Percentiles rank a stretch among this genome's conserved stretches.
These are phyloP conservation scores for Nestor notabilis DNA, from an alignment of 2,113 vertebrate genomes.

Conservation along the genomic window DNA sequence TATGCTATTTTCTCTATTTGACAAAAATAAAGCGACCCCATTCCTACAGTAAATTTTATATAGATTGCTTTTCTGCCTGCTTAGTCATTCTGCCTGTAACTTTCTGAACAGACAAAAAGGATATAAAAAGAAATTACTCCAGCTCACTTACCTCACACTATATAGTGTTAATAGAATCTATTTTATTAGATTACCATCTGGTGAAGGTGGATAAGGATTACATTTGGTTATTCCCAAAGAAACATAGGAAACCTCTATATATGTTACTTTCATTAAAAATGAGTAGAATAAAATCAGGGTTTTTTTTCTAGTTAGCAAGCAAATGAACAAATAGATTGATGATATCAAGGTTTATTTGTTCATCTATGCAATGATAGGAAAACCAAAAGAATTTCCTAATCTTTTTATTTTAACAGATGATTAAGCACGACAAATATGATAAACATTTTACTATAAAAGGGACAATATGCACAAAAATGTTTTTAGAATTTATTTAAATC, in stretches of 20 bases:
- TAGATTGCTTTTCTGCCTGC: constrained; percentile 33
- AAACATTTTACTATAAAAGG: not conserved
- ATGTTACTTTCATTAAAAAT: not conserved
- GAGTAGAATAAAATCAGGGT: not conserved
- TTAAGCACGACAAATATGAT: not conserved
- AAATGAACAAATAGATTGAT: not conserved
- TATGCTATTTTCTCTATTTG: constrained; percentile 25
- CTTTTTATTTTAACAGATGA: not conserved
- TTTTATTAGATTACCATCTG: constrained; percentile 1
- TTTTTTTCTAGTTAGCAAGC: not conserved
- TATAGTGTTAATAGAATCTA: not conserved
- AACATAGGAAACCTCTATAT: not conserved
- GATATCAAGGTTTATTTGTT: not conserved
- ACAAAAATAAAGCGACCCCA: not conserved
- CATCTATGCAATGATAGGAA: not conserved
- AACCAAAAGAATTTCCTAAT: not conserved
- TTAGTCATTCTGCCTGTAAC: constrained; percentile 37
- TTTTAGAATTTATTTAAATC: not conserved
- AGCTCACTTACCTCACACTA: constrained; percentile 23
- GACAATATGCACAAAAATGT: not conserved
- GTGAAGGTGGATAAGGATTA: not conserved
- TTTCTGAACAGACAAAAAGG: constrained; percentile 21
- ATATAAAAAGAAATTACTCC: constrained; percentile 23
- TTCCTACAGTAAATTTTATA: constrained; percentile 40
- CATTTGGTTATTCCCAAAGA: not conserved